Base-by-base conservation (phyloP, 2,888 invertebrate species). In the Camponotus fellah region DNA sequence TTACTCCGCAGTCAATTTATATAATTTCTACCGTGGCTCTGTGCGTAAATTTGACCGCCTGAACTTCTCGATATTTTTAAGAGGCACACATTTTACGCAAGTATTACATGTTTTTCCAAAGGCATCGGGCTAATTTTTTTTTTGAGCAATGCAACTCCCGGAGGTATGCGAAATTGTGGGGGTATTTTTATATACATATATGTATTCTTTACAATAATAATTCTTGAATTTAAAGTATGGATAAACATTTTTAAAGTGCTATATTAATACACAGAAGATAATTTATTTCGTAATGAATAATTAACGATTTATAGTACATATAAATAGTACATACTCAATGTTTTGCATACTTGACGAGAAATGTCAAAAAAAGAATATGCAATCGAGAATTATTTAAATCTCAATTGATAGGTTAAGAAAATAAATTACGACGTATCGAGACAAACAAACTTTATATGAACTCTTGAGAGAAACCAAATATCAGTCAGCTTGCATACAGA, bases 1-100 rank as follows among this genome's bases (percentile, higher is more conserved):
- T 91, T 92, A 84, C 86, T 83, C 88, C 87, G 74, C 88, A 90
- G 87, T 91, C 91, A 91, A 93, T 92, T 92, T 88, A 84, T 92
- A 87, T 92, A 92, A 92, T 92, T 91, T 90, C 76, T 81, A 21
- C 69, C 79, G 83, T 26, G 71, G 82, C 74, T 72, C 71, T 69
- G 79, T 76, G 72, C 86, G 90, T 83, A 86, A 86, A 90, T 91
- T 89, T 85, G 74, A 21, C 75, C 69, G 68, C 74, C 69, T 53
- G 17, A 66, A 32, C 43, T 21, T 43, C 58, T 68, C 40, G 53
- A 37, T 76, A 53, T 65, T 65, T 65, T 76, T 21, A 17, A 71
- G 26, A 26, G 21, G 46, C 53, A 60, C 53, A n/a, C 53, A 8
- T 53, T 53, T 53, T 8, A 60, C 12, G 69, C 21, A 34, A 56